These are phyloP conservation scores for Nestor notabilis DNA, from an alignment of 2,113 vertebrate genomes.

Conservation along the genomic window DNA sequence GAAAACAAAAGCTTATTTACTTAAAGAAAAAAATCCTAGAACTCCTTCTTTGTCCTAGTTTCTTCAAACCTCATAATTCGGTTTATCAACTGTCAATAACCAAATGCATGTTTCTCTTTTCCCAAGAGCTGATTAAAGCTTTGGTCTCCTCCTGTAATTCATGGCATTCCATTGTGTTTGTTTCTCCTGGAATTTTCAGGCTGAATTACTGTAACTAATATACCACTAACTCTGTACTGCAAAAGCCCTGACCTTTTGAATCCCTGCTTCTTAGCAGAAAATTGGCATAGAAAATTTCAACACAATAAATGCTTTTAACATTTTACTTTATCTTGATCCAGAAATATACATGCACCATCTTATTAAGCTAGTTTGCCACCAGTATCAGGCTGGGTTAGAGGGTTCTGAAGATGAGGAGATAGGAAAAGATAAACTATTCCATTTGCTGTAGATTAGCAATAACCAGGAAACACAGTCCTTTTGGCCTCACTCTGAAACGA, in stretches of 20 bases:
- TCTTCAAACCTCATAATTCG: conserved; percentile 34
- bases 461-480: neutral
- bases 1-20: conserved; percentile 19
- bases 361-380: conserved; percentile 65
- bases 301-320: conserved; percentile 68
- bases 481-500: conserved; percentile 30
- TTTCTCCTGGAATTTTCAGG: conserved; percentile 78
- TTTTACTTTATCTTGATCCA: conserved; percentile 74
- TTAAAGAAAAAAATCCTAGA: neutral
- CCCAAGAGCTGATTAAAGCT: conserved; percentile 76
- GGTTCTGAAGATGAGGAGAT: conserved; percentile 60
- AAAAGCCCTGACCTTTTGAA: conserved; percentile 74
- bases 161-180: conserved; percentile 72
- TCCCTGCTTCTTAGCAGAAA: conserved; percentile 70
- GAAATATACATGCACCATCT: conserved; percentile 58
- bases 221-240: conserved; percentile 68
- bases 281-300: conserved; percentile 77
- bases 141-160: conserved; percentile 74
- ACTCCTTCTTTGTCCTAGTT: neutral
- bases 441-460: conserved; percentile 48
- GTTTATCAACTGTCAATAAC: conserved; percentile 75
- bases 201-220: conserved; percentile 81
- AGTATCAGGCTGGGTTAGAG: conserved; percentile 53
- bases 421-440: conserved; percentile 45
- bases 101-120: conserved; percentile 69